Conservation (phyloP, 1,140 invertebrate species). For the Pogonognathellus flavescens region DNA sequence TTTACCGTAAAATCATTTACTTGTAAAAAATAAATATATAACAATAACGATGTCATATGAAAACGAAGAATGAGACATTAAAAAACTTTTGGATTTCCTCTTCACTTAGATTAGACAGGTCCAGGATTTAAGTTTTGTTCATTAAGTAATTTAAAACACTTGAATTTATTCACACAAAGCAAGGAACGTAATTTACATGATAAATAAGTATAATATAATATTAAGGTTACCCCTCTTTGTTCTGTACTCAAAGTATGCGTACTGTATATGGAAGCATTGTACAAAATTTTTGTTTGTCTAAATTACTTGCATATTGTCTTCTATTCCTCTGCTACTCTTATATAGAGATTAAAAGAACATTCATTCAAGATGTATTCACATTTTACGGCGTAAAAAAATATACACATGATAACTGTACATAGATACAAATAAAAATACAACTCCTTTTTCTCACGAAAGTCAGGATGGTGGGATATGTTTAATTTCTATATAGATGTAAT, state of each 20-base stretch:
- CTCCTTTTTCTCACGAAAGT: not conserved
- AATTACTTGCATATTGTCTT: too few relatives aligned
- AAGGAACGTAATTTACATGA: not conserved
- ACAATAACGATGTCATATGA: too few relatives aligned
- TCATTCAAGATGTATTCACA: not conserved
- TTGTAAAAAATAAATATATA: too few relatives aligned
- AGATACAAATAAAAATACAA: conserved; percentile 47
- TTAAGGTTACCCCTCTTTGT: not conserved
- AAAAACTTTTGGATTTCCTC: too few relatives aligned
- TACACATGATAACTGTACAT: conserved; percentile 47
- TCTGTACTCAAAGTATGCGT: not conserved
- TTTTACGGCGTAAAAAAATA: not conserved
- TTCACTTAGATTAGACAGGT: too few relatives aligned
- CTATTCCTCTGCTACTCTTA: too few relatives aligned
- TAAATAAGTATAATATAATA: not conserved
- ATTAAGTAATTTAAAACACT: too few relatives aligned
- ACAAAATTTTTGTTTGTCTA: not conserved
- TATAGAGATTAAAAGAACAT: too few relatives aligned
- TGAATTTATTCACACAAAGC: too few relatives aligned
- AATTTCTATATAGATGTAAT: not conserved
- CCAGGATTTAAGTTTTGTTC: too few relatives aligned
- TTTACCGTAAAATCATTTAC: too few relatives aligned
- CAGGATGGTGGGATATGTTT: conserved; percentile 9
- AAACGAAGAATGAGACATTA: too few relatives aligned
- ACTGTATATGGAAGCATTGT: not conserved